Conservation (phyloP, 2,113 vertebrate species). For the Clinocottus analis region DNA sequence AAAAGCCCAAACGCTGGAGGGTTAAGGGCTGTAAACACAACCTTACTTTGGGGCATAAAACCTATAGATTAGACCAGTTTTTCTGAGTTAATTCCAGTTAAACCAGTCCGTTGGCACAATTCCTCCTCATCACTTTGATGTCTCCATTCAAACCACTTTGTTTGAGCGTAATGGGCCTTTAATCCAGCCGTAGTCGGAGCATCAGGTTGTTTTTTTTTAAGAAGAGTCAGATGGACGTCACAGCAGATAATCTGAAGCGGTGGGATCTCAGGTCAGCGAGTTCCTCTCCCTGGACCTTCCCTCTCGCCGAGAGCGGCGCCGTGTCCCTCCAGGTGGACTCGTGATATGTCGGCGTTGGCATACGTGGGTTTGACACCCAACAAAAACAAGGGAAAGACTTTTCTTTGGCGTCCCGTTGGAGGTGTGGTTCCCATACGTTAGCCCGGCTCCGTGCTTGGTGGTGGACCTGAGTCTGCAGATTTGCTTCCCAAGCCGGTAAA, state of each 20-base stretch:
- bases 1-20: not conserved
- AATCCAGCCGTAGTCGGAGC: constrained; percentile 41
- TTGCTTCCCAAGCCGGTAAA: constrained; percentile 65
- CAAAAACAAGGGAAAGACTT: not conserved
- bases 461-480: constrained; percentile 58
- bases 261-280: constrained; percentile 68
- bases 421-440: constrained; percentile 68
- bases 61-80: not conserved
- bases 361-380: constrained; percentile 36
- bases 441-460: constrained; percentile 48
- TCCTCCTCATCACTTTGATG: constrained; percentile 44
- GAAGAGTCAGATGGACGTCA: constrained; percentile 29
- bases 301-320: constrained; percentile 3
- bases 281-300: constrained; percentile 50
- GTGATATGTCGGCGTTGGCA: constrained; percentile 62
- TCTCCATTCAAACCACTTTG: constrained; percentile 20
- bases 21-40: no score
- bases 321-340: constrained; percentile 37
- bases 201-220: constrained; percentile 23
- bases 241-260: constrained; percentile 53
- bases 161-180: constrained; percentile 43
- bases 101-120: not conserved
- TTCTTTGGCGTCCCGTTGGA: constrained; percentile 35
- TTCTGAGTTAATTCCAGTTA: constrained; percentile 16
- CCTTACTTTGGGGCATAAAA: not conserved